These are phyloP conservation scores for Megalopta genalis DNA, from an alignment of 1,140 invertebrate species.

Conservation along the genomic window DNA sequence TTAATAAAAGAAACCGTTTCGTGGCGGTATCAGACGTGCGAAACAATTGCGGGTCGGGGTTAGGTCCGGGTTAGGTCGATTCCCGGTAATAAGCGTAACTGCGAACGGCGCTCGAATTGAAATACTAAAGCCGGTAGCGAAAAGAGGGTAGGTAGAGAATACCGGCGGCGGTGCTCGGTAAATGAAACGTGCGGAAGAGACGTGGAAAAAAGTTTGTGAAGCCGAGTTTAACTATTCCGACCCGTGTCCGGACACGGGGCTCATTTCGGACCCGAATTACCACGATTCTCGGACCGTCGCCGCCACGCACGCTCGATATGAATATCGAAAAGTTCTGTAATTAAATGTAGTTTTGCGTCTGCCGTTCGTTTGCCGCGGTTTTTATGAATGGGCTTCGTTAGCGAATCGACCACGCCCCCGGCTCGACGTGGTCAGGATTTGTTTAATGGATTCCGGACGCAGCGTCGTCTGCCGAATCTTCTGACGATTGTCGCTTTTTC, in stretches of 20 bases:
- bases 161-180: background rate
- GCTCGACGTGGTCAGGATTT: background rate
- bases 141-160: background rate
- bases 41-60: background rate
- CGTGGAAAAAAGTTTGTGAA: background rate
- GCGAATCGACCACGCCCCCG: background rate
- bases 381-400: constrained; percentile 2
- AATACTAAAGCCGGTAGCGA: background rate
- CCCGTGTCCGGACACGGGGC: background rate
- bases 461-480: background rate
- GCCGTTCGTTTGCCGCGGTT: background rate
- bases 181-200: background rate
- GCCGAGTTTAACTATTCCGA: background rate
- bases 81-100: constrained; percentile 7
- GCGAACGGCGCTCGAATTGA: constrained; percentile 9
- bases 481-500: background rate
- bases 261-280: background rate
- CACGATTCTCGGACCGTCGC: background rate
- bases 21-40: background rate
- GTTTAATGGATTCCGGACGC: background rate
- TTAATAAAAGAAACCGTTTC: background rate
- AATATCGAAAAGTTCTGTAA: constrained; percentile 4
- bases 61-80: background rate
- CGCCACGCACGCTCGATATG: background rate
- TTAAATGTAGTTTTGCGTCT: background rate